Conservation (phyloP, 2,113 vertebrate genomes). For the Mastomys coucha region DNA sequence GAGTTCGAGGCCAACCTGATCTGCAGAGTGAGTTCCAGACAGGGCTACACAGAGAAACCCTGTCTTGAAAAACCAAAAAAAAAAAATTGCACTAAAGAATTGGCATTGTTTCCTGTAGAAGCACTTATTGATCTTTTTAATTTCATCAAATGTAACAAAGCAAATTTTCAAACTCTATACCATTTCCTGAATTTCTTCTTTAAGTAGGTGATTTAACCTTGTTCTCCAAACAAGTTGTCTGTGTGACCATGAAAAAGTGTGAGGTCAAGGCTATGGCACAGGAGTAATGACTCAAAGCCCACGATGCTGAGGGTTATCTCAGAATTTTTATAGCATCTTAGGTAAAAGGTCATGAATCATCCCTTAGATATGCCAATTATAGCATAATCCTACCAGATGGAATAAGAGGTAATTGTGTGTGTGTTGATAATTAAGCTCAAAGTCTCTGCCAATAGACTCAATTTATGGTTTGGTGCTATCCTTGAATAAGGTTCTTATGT, state of each 20-base stretch:
- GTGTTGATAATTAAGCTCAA: constrained; percentile 56
- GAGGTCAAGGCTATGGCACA: background rate
- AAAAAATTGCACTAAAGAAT: background rate
- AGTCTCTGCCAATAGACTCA: background rate
- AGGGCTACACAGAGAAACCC: too few relatives aligned
- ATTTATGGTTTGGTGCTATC: background rate
- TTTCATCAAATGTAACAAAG: background rate
- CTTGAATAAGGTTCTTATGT: background rate
- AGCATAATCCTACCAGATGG: background rate
- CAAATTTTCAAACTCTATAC: background rate
- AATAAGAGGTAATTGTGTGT: constrained; percentile 15
- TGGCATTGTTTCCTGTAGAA: background rate
- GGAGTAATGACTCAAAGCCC: background rate
- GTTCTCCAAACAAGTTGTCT: background rate
- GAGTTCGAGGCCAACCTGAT: too few relatives aligned
- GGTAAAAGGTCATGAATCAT: constrained; percentile 40
- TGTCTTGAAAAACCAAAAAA: too few relatives aligned
- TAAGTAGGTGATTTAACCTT: background rate
- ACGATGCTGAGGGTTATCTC: background rate
- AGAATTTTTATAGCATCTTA: constrained; percentile 34
- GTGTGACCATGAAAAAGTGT: background rate
- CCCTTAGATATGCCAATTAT: background rate
- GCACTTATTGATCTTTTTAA: background rate
- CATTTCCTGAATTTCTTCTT: background rate
- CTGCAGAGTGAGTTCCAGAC: too few relatives aligned